Percentiles rank a stretch among this genome's conserved stretches.
phyloP scores from a whole-genome alignment of 2,113 vertebrate genomes.

The Zosterops hypoxanthus region DNA sequence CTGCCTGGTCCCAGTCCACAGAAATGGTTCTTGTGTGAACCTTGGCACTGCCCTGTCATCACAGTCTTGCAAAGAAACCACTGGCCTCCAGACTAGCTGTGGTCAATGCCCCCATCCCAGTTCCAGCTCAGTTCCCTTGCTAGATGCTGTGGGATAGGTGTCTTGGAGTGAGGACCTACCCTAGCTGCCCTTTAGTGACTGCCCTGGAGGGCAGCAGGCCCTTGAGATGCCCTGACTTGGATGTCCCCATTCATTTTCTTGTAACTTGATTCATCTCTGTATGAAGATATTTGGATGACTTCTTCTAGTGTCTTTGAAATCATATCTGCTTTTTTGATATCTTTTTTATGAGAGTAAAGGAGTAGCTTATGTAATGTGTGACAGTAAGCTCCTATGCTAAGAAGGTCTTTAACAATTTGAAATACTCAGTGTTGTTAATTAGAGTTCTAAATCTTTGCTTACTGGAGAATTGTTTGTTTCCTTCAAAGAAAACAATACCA shows the following conservation, averaged over 20 bases:
- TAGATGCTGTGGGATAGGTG: background rate
- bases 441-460: background rate
- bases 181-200: background rate
- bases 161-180: background rate
- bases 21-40: background rate
- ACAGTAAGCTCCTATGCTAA: background rate
- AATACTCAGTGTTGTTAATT: background rate
- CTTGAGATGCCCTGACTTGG: background rate
- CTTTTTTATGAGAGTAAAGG: background rate
- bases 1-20: background rate
- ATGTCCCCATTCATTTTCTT: background rate
- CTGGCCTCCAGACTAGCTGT: background rate
- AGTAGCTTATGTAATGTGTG: background rate
- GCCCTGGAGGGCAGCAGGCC: background rate
- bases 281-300: background rate
- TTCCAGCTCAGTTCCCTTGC: background rate
- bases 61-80: background rate
- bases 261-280: background rate
- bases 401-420: background rate
- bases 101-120: fast-evolving
- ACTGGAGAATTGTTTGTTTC: background rate
- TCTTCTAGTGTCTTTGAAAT: background rate
- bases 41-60: background rate
- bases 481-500: background rate
- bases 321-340: background rate